Evolutionary conservation across 2,888 invertebrate species (phyloP).

Genomic region (Sinohyriopsis cumingii): DNA sequence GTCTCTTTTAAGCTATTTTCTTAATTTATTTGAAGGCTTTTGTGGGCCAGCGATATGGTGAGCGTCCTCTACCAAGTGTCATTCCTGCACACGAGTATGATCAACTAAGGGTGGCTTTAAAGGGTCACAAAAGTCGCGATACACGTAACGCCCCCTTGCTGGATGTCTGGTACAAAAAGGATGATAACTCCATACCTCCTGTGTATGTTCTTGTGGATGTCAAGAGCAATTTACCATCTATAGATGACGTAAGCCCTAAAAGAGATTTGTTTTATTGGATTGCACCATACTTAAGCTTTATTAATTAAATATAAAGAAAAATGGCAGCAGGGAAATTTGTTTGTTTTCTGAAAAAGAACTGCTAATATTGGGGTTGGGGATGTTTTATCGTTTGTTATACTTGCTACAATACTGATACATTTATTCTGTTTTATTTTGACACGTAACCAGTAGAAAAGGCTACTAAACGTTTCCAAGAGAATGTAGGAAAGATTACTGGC

Average conservation of each 20-base stretch:
- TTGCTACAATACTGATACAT: no score
- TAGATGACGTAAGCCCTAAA: slow-evolving; percentile 34
- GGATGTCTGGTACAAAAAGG: slow-evolving; percentile 62
- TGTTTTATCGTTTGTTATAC: no score
- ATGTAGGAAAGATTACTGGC: no score
- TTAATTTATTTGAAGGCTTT: slow-evolving; percentile 50
- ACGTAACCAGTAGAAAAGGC: no score
- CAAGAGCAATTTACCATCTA: slow-evolving; percentile 31
- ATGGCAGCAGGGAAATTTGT: no score
- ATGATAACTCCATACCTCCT: slow-evolving; percentile 62
- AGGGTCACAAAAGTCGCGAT: slow-evolving; percentile 56
- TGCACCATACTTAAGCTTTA: neutral
- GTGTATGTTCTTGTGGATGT: slow-evolving; percentile 53
- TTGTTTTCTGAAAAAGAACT: no score
- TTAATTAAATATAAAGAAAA: no score
- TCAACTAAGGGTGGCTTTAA: slow-evolving; percentile 50
- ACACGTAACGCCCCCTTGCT: slow-evolving; percentile 60
- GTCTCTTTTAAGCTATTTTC: no score
- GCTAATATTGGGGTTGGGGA: no score
- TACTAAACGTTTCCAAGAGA: no score
- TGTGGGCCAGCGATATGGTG: slow-evolving; percentile 66
- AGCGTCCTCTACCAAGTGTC: slow-evolving; percentile 48
- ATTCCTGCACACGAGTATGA: slow-evolving; percentile 62
- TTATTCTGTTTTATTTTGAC: no score
- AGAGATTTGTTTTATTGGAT: neutral